Evolutionary conservation across 2,113 vertebrate species (phyloP), one percentile per base, ranked within the genome.

Genomic region (Alosa alosa): DNA sequence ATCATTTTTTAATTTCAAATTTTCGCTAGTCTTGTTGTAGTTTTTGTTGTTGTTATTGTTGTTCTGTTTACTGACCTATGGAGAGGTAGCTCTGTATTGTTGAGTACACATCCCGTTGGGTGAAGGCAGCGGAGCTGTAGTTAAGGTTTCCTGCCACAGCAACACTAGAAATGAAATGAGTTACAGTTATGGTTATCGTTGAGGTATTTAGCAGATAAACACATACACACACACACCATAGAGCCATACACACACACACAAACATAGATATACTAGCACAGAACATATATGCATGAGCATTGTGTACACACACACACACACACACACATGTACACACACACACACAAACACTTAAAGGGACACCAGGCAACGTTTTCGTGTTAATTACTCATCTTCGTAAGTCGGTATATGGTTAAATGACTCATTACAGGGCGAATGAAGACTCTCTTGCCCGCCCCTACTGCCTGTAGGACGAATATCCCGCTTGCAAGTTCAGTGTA

Each of bases 71-170:
- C 90, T 85, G 81, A 95, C 94, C 92, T 88, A 90, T 90, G 85
- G 84, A 87, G 78, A 95, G 94, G 85, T 94, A 96, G 15, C 13
- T 8, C 20, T 39, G 90, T 90, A 96, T 92, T 90, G 46, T 90
- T n/a, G 4, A 2, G 68, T 88, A 96, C 85, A 96, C 86, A 7
- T 95, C 93, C 18, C 0, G 2, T 44, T 44, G 82, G 6, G 0
- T 22, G 36, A 95, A 95, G 84, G 91, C 87, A 13, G 50, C 88
- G 3, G 1, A 20, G 0, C 45, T 89, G 90, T 91, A 95, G 89
- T 93, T 91, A 87, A 88, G 85, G 7, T 9, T 8, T 11, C 86
- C 93, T 55, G 95, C 89, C 84, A 89, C 60, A 36, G 85, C 89
- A 18, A 96, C 90, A 0, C 95, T 96, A 81, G 82, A 91, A 85